Conservation (phyloP, 2,888 invertebrate genomes). For the Drosophila prostipennis region DNA sequence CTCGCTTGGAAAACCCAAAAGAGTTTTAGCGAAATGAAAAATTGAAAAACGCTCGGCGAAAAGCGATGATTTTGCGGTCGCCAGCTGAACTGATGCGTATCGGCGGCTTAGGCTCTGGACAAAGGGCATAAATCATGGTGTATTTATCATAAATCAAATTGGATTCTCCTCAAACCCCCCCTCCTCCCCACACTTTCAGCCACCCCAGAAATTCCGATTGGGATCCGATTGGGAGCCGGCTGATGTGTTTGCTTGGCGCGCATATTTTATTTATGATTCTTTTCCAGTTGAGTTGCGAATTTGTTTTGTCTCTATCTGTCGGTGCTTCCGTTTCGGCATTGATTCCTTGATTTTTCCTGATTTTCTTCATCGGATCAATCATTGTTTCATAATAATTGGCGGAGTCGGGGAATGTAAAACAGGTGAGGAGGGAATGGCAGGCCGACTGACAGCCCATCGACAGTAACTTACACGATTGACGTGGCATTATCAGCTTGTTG, state of each 20-base stretch:
- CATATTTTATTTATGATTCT: constrained; percentile 74
- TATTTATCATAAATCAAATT: constrained; percentile 80
- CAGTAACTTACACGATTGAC: constrained; percentile 27
- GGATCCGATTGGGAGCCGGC: constrained; percentile 15
- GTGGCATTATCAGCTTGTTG: constrained; percentile 39
- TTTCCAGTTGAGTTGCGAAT: constrained; percentile 70
- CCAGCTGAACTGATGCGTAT: constrained; percentile 48
- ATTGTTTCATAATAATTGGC: constrained; percentile 20
- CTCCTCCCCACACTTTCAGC: background rate
- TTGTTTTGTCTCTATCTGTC: constrained; percentile 52
- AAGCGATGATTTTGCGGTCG: constrained; percentile 62
- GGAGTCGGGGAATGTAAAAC: constrained; percentile 7
- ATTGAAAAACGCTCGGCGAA: constrained; percentile 55
- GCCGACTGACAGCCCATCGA: constrained; percentile 18
- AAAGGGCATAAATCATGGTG: constrained; percentile 77
- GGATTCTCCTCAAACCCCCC: constrained; percentile 58
- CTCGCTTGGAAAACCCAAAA: constrained; percentile 27
- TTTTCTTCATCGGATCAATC: constrained; percentile 28
- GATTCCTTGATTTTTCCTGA: constrained; percentile 26
- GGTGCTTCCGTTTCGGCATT: constrained; percentile 42
- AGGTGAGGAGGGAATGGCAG: constrained; percentile 12
- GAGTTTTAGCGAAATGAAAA: constrained; percentile 64
- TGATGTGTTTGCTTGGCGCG: constrained; percentile 54
- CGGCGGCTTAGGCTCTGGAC: constrained; percentile 65
- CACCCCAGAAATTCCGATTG: constrained; percentile 14